Evolutionary conservation across 2,888 invertebrate species (phyloP).

Genomic region (Busseola fusca): DNA sequence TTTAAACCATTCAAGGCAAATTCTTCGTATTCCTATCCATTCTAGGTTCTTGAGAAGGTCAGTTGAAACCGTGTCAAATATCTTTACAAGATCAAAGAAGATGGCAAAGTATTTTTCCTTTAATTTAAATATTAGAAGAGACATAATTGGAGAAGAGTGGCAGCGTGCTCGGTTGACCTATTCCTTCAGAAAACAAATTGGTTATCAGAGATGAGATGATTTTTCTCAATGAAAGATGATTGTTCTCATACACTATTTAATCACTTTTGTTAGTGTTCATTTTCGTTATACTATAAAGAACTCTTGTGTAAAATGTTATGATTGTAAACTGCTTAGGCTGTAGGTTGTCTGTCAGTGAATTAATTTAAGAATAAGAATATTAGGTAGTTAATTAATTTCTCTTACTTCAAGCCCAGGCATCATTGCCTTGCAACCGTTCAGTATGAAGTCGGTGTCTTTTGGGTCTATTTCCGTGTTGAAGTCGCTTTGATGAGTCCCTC

Average conservation of each 20-base stretch:
- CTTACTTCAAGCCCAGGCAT: slow-evolving; percentile 90
- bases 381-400: background rate
- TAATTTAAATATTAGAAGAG: background rate
- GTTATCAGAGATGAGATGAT: no score
- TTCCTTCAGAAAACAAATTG: no score
- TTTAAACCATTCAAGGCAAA: background rate
- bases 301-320: background rate
- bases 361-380: background rate
- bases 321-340: background rate
- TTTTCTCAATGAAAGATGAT: no score
- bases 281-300: background rate
- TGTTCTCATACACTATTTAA: no score
- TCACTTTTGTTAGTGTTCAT: background rate
- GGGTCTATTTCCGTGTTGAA: slow-evolving; percentile 87
- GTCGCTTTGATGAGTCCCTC: slow-evolving; percentile 93
- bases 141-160: background rate
- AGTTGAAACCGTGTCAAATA: background rate
- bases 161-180: no score
- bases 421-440: slow-evolving; percentile 89
- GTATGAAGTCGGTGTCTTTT: slow-evolving; percentile 90
- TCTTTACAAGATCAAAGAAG: background rate
- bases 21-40: background rate
- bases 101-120: background rate
- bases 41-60: background rate
- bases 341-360: background rate